Evolutionary conservation across 2,113 vertebrate genomes (phyloP), one percentile per base, ranked within the genome.

Genomic region (Pyrgilauda ruficollis): DNA sequence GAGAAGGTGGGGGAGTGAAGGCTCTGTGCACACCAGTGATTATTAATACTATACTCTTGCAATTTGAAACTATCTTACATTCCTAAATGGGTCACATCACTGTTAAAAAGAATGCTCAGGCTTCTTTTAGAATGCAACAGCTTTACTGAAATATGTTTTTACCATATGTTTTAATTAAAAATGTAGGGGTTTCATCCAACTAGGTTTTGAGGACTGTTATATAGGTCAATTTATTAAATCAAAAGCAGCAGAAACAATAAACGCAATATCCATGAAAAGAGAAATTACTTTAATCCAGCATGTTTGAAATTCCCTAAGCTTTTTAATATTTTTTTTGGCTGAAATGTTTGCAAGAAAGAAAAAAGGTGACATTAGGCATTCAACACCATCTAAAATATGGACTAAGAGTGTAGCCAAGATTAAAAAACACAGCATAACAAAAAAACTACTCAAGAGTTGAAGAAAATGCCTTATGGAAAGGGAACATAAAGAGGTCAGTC

Each of bases 81-180:
- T 78, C 69, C 78, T 68, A 94, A 94, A 79, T 82, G 83, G 91
- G 84, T 91, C 90, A 92, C 47, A 81, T 61, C 24, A 21, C 39
- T 89, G 64, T 84, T 92, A 84, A 23, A 87, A 78, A 87, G 64
- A 92, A 89, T 17, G 53, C 23, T 91, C 30, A 63, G 53, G 66
- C 89, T 94, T 91, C 69, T 87, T 95, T 94, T 84, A 95, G 89
- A 91, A 82, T 10, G 37, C 44, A 96, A 78, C 94, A 94, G 91
- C 74, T 94, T 94, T 95, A 53, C 52, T 73, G 76, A 94, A 96
- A 95, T 95, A 94, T 82, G 77, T 43, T 95, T 94, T 94, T 95
- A 95, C 84, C 89, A 82, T 96, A 95, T 91, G 86, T 68, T 92
- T 93, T 92, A 95, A 96, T 95, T 95, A 91, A 89, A 94, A 94